Percentiles rank a stretch among this genome's conserved stretches.
Evolutionary conservation across 2,113 vertebrate genomes (phyloP).

Genomic region (Vulpes lagopus): DNA sequence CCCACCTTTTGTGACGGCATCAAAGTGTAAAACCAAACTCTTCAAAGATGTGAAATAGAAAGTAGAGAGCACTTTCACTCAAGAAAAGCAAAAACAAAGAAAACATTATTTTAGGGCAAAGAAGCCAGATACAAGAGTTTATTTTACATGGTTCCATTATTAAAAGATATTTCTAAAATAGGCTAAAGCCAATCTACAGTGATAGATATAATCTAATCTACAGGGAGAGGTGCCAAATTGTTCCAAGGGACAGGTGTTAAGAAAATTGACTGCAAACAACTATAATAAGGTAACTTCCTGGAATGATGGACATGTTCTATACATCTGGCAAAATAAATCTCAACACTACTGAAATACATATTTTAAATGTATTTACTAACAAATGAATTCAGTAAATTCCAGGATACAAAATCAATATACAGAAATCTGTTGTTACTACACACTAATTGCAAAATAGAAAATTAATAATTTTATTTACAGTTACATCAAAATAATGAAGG

Average conservation of each 20-base stretch:
- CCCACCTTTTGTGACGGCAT: conserved; percentile 8
- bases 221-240: neutral
- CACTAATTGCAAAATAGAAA: neutral
- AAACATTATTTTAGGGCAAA: conserved; percentile 19
- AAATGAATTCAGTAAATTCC: neutral
- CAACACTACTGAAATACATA: conserved; percentile 34
- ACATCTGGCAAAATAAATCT: conserved; percentile 40
- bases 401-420: neutral
- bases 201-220: conserved; percentile 22
- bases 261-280: neutral
- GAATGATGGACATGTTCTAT: neutral
- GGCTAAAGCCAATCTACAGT: conserved; percentile 27
- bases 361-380: neutral
- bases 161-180: conserved; percentile 20
- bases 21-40: conserved; percentile 29
- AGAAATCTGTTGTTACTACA: neutral
- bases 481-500: neutral
- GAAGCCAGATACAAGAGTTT: neutral
- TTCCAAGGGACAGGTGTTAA: neutral
- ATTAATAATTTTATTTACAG: neutral
- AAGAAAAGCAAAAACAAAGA: conserved; percentile 2
- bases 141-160: neutral
- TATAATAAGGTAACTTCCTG: neutral
- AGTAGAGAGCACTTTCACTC: neutral
- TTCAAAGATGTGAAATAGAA: neutral